Base-by-base conservation (phyloP, 2,888 invertebrate species). In the Hetaerina titia region DNA sequence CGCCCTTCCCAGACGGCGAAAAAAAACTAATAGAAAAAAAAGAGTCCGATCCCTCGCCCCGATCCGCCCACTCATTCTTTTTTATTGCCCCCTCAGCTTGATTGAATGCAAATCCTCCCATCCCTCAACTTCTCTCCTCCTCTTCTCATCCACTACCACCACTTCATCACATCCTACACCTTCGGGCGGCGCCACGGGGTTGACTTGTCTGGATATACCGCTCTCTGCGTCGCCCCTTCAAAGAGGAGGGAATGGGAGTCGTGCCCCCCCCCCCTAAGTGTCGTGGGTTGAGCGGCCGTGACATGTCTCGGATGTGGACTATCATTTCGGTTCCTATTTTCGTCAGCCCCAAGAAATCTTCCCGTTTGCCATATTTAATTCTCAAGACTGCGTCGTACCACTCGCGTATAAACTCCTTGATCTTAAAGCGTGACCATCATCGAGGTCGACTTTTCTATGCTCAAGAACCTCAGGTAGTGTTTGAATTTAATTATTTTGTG, bases 91-190 rank as follows among this genome's bases (percentile, higher is more conserved):
- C 56, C 69, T 92, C 74, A 8, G 57, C 56, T 69, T 92, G 64
- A 92, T 74, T 92, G 92, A 92, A 92, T 92, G 92, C 92, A 74
- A 92, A 92, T 69, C 64, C 64, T 45, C 69, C n/a, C 31, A 31
- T 81, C 92, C 56, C n/a, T 17, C 89, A 69, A 19, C 7, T n/a
- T 13, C 69, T 13, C 69, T 13, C 69, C 7, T 0, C n/a, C 69
- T 69, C 45, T n/a, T 6, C 69, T 69, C 69, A 5, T 69, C 69
- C 69, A n/a, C 89, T 22, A 45, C 89, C n/a, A 45, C 45, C 45
- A 45, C 45, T 45, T 45, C 31, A 11, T 81, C 81, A 11, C 81
- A 25, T 81, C 81, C 81, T 31, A 81, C 81, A 81, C 81, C 25
- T 81, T 31, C 13, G 81, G 81, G 81, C 31, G 31, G 81, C 31